Conservation (phyloP, 2,888 invertebrate species). For the Dugesia japonica region DNA sequence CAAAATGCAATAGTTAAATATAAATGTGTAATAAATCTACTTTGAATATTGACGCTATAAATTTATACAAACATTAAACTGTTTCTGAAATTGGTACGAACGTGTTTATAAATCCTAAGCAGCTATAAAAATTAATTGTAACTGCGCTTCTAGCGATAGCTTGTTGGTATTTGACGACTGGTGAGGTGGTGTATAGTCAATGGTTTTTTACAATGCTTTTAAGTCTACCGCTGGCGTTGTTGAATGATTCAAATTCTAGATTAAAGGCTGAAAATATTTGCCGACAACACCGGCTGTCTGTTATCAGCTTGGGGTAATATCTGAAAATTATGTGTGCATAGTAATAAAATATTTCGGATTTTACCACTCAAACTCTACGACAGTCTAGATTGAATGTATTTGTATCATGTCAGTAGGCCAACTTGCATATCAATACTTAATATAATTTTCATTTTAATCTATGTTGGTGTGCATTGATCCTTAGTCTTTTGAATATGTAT, state of each 20-base stretch:
- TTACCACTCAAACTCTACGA: constrained; percentile 20
- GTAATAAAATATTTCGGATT: constrained; percentile 20
- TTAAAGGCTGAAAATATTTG: constrained; percentile 11
- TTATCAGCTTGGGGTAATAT: constrained; percentile 15
- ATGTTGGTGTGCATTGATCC: not conserved
- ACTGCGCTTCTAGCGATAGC: constrained; percentile 10
- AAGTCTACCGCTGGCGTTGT: constrained; percentile 20
- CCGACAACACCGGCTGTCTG: constrained; percentile 11
- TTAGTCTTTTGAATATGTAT: not conserved
- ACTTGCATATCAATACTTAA: constrained; percentile 15
- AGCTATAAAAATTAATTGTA: constrained; percentile 20
- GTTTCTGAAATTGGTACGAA: constrained; percentile 20
- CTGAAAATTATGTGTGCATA: not conserved
- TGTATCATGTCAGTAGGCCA: constrained; percentile 16
- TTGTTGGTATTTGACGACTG: constrained; percentile 20
- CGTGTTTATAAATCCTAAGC: constrained; percentile 9
- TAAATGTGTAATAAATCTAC: constrained; percentile 10
- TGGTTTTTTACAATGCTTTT: constrained; percentile 17
- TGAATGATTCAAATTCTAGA: constrained; percentile 7
- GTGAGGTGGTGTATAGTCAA: not conserved
- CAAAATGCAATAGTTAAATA: not conserved
- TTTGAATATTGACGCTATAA: constrained; percentile 15
- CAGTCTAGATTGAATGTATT: not conserved
- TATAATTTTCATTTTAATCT: not conserved
- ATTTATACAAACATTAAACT: constrained; percentile 20